Percentiles rank a stretch among this genome's conserved stretches.
These are phyloP conservation scores for Icerya purchasi DNA, from an alignment of 2,888 invertebrate genomes.

Conservation along the genomic window DNA sequence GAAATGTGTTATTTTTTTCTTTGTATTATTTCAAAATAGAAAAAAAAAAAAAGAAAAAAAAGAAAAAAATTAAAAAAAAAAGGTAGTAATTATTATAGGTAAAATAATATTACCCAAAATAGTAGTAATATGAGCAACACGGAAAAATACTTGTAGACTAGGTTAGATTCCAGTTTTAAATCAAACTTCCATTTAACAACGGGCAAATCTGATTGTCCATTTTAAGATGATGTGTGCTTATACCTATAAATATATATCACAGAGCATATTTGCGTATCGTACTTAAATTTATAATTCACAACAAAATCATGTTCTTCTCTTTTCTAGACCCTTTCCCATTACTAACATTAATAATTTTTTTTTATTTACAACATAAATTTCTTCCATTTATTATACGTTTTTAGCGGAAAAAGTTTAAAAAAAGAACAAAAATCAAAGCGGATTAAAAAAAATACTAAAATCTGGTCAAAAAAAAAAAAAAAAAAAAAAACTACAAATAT, in stretches of 20 bases:
- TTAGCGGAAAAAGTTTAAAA: background rate
- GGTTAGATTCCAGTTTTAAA: background rate
- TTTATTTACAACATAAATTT: background rate
- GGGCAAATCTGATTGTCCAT: background rate
- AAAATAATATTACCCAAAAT: background rate
- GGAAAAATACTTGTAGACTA: background rate
- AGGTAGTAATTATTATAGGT: background rate
- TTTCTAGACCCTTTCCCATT: too few relatives aligned
- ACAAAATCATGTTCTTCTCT: background rate
- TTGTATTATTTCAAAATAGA: too few relatives aligned
- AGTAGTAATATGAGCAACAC: background rate
- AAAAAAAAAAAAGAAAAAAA: too few relatives aligned
- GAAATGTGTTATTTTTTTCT: too few relatives aligned
- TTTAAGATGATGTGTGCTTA: background rate
- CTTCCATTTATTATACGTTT: background rate
- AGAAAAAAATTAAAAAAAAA: constrained; percentile 1
- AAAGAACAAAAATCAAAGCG: too few relatives aligned
- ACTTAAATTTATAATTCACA: background rate
- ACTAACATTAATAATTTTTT: background rate
- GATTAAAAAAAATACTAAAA: too few relatives aligned
- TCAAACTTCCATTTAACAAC: background rate
- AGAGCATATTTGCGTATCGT: background rate
- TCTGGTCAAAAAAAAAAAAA: too few relatives aligned
- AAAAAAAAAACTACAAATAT: background rate
- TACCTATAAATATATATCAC: background rate